phyloP scores from a whole-genome alignment of 2,113 vertebrate species.

The Eretmochelys imbricata region DNA sequence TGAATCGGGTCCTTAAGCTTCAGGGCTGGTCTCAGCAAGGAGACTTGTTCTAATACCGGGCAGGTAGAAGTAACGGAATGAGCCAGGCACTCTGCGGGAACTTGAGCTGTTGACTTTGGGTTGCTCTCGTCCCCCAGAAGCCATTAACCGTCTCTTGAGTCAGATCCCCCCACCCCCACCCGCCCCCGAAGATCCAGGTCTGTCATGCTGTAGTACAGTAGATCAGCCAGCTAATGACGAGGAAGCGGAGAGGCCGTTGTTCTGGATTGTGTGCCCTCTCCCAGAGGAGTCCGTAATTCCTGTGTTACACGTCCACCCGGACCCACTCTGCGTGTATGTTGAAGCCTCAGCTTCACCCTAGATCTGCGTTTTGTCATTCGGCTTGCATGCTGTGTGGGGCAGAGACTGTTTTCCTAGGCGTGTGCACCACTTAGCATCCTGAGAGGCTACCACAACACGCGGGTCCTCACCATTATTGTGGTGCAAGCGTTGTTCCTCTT shows the following conservation, averaged over 20 bases:
- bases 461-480: not conserved
- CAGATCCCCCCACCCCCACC: too few relatives aligned
- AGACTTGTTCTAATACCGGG: not conserved
- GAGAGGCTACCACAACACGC: not conserved
- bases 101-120: not conserved
- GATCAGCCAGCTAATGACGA: not conserved
- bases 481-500: not conserved
- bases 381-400: not conserved
- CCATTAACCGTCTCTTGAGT: not conserved
- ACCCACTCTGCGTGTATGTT: not conserved
- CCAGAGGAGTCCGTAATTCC: not conserved
- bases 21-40: not conserved
- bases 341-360: not conserved
- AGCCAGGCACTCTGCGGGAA: accelerated
- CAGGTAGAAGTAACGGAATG: accelerated
- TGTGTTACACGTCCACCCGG: not conserved
- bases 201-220: not conserved
- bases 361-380: not conserved
- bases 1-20: not conserved
- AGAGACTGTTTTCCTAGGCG: not conserved
- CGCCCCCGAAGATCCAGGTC: not conserved
- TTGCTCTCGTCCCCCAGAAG: not conserved
- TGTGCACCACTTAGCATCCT: not conserved
- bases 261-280: not conserved
- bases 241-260: not conserved